Conservation (phyloP, 2,888 invertebrate genomes). For the Scotopteryx bipunctaria region DNA sequence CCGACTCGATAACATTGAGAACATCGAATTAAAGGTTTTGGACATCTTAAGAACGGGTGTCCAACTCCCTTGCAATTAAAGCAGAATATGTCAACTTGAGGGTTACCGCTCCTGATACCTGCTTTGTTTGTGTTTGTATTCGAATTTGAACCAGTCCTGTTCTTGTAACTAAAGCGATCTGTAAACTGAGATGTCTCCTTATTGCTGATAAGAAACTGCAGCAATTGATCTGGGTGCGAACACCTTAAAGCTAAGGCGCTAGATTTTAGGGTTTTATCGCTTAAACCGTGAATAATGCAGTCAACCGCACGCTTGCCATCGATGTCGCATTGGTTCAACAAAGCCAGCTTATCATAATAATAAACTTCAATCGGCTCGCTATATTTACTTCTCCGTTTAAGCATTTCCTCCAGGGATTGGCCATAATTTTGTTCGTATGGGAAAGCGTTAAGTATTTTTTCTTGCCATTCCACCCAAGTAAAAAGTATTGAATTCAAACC, state of each 20-base stretch:
- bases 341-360: slow-evolving; percentile 1
- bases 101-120: background rate
- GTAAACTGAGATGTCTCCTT: background rate
- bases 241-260: background rate
- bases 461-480: background rate
- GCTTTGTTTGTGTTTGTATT: background rate
- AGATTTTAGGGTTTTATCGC: background rate
- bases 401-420: background rate
- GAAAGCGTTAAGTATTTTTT: background rate
- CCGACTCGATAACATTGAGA: background rate
- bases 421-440: background rate
- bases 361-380: background rate
- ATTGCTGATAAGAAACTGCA: background rate
- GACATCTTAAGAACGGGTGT: background rate
- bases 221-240: background rate
- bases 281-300: background rate
- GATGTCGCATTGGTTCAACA: background rate
- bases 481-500: background rate
- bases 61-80: background rate
- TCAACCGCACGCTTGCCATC: background rate
- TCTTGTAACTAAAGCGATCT: too few relatives aligned
- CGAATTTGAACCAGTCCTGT: background rate
- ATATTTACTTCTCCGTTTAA: background rate
- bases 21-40: background rate
- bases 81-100: background rate